Conservation (phyloP, 1,140 invertebrate species). For the Meloidogyne exigua region DNA sequence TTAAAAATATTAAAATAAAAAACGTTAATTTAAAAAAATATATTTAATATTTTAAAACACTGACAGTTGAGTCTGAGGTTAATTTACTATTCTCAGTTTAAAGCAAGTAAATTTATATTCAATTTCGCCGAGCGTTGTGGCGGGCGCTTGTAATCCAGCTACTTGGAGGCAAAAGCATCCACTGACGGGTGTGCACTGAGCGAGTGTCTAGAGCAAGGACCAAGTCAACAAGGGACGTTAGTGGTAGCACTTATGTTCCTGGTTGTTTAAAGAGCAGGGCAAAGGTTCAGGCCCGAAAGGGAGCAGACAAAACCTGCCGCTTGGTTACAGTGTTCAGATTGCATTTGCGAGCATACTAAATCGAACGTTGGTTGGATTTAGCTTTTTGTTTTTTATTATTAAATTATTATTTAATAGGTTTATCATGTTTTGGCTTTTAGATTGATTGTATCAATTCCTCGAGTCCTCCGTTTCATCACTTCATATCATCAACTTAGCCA, state of each 20-base stretch:
- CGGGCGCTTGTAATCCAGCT: constrained; percentile 21
- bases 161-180: constrained; percentile 16
- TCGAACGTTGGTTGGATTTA: constrained; percentile 6
- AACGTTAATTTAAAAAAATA: no score
- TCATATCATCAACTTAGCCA: no score
- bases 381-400: not conserved
- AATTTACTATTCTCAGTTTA: not conserved
- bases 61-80: no score
- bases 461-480: no score
- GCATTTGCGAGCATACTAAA: constrained; percentile 25
- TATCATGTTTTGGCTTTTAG: no score
- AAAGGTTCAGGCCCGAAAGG: constrained; percentile 38
- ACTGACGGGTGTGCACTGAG: constrained; percentile 26
- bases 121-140: constrained; percentile 24
- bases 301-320: constrained; percentile 37
- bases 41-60: no score
- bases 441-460: no score
- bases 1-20: no score
- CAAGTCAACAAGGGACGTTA: constrained; percentile 30
- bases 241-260: constrained; percentile 20
- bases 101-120: not conserved
- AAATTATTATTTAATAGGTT: no score
- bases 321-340: constrained; percentile 33
- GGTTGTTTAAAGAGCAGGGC: constrained; percentile 34
- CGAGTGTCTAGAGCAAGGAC: constrained; percentile 29